Evolutionary conservation across 2,113 vertebrate genomes (phyloP).

Genomic region (Capra hircus): DNA sequence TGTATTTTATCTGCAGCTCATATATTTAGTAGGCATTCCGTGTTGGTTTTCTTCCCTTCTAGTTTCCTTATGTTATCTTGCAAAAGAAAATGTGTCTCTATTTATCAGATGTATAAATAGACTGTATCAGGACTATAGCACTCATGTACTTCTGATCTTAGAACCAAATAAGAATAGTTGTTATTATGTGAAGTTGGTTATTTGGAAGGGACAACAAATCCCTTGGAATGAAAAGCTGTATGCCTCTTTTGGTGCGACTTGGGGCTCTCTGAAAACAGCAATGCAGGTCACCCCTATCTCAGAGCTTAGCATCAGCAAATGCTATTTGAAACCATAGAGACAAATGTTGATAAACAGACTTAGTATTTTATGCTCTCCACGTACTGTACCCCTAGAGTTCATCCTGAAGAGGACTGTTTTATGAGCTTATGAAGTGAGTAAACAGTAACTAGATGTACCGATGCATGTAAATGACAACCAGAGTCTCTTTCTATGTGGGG

Average conservation of each 20-base stretch:
- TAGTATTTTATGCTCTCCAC: constrained; percentile 39
- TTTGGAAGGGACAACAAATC: neutral
- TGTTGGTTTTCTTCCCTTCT: neutral
- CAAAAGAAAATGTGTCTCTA: constrained; percentile 1
- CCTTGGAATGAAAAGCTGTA: neutral
- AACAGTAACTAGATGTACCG: neutral
- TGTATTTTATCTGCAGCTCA: neutral
- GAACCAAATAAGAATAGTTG: neutral
- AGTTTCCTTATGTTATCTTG: neutral
- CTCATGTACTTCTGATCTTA: neutral
- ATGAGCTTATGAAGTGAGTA: constrained; percentile 2
- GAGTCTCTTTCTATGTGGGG: neutral
- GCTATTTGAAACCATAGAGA: constrained; percentile 42
- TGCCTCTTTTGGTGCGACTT: neutral
- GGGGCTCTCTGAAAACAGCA: neutral
- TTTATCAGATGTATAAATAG: neutral
- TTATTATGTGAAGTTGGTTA: neutral
- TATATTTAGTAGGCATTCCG: neutral
- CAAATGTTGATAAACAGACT: constrained; percentile 37
- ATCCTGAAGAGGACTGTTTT: constrained; percentile 1
- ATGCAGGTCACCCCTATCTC: neutral
- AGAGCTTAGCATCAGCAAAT: neutral
- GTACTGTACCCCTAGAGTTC: constrained; percentile 1
- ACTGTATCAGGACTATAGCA: neutral
- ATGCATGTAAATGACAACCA: neutral